Evolutionary conservation across 2,113 vertebrate genomes (phyloP).

Genomic region (Tachuris rubrigastra): DNA sequence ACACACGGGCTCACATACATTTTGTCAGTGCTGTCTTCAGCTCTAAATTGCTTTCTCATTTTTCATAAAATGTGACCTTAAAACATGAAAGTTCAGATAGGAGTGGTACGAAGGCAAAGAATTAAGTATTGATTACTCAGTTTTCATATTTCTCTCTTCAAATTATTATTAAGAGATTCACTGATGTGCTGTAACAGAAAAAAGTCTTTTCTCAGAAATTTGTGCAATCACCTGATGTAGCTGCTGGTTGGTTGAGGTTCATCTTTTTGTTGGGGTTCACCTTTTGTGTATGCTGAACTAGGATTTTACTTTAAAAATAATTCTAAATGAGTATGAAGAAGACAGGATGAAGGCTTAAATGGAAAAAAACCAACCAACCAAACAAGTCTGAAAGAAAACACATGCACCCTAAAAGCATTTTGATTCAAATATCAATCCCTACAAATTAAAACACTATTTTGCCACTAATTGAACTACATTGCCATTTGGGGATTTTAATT

Average conservation of each 20-base stretch:
- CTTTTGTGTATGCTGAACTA: background rate
- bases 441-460: background rate
- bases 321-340: background rate
- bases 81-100: background rate
- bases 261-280: background rate
- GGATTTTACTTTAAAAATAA: background rate
- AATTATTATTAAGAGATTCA: background rate
- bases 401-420: background rate
- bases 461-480: background rate
- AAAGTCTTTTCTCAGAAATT: background rate
- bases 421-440: background rate
- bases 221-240: fast-evolving
- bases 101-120: background rate
- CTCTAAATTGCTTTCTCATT: background rate
- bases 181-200: background rate
- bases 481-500: background rate
- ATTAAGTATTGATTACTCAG: background rate
- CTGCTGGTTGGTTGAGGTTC: background rate
- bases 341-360: background rate
- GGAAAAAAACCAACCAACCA: background rate
- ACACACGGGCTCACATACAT: background rate
- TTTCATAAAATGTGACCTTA: background rate
- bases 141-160: background rate
- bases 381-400: background rate
- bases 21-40: background rate